Evolutionary conservation across 2,888 invertebrate genomes (phyloP), one percentile per base, ranked within the genome.

Genomic region (Thelaira solivaga): DNA sequence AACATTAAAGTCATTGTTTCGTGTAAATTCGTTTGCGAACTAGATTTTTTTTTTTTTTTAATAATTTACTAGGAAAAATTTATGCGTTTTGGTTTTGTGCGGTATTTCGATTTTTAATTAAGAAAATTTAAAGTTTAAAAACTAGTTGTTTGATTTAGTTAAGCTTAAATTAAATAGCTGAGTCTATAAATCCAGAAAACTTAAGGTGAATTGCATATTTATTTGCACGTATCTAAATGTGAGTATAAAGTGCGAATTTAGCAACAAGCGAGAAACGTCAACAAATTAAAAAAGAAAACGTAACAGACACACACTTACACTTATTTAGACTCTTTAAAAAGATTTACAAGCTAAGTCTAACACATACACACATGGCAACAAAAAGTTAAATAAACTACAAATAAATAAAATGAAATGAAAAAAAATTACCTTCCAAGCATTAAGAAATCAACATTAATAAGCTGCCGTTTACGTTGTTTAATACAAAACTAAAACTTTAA

Each of bases 181-280:
- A 16, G 22, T 24, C 34, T 43, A 2, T 36, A 10, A 49, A 26
- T 10, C 6, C 2, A 39, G 10, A 8, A 24, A 34, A 18, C 18
- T 51, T 61, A 41, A 53, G 24, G 18, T 64, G 55, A 65, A 64
- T 71, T 49, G 74, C 62, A 67, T 57, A 67, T 61, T n/a, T 67
- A 45, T 77, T 76, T 71, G 55, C 61, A 53, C 64, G 55, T 67
- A 57, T 41, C 34, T 59, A 53, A 61, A 61, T 68, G 43, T 51
- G 68, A 86, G 86, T 85, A 84, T 86, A 86, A 86, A 86, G 86
- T 86, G 85, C 86, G 85, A 86, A 86, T 83, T 83, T 80, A 81
- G 82, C 80, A 74, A 76, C 77, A 41, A 55, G 61, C 76, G 69
- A 16, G 47, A 62, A 74, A 55, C 49, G 64, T 68, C 61, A 43